phyloP scores from a whole-genome alignment of 2,888 invertebrate species.

The Megamerina dolium region DNA sequence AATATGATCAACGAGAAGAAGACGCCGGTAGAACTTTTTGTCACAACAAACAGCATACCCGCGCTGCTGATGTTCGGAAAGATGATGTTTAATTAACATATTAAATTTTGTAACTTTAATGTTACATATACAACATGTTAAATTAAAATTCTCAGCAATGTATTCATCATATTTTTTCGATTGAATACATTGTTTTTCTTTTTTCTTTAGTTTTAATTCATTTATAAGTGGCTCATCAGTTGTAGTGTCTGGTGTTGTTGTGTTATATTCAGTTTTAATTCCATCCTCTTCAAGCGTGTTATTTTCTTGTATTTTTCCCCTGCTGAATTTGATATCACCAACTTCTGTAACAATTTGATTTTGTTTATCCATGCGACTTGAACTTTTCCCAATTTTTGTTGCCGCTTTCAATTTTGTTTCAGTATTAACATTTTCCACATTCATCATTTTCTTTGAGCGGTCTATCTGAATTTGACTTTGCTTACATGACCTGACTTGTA shows the following conservation, averaged over 20 bases:
- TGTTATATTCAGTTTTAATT: too few species aligned
- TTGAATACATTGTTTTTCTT: background rate
- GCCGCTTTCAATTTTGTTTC: too few species aligned
- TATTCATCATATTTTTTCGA: constrained; percentile 12
- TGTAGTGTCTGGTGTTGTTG: too few species aligned
- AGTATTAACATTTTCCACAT: too few species aligned
- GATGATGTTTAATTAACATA: constrained; percentile 2
- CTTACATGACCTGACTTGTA: too few species aligned
- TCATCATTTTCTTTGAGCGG: too few species aligned
- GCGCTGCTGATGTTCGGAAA: constrained; percentile 21
- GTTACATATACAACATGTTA: constrained; percentile 15
- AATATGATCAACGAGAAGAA: constrained; percentile 39
- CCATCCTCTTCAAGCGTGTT: background rate
- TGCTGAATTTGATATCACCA: too few species aligned
- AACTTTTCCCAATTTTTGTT: too few species aligned
- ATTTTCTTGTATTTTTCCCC: background rate
- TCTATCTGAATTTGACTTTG: too few species aligned
- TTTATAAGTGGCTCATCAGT: too few species aligned
- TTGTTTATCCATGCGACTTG: too few species aligned
- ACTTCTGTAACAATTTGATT: too few species aligned
- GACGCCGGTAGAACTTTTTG: constrained; percentile 37
- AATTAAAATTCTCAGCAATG: constrained; percentile 14
- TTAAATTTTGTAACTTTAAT: constrained; percentile 10
- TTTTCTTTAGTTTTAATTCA: background rate
- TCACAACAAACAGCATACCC: constrained; percentile 41